phyloP scores from a whole-genome alignment of 2,113 vertebrate species.

The Polypterus senegalus region DNA sequence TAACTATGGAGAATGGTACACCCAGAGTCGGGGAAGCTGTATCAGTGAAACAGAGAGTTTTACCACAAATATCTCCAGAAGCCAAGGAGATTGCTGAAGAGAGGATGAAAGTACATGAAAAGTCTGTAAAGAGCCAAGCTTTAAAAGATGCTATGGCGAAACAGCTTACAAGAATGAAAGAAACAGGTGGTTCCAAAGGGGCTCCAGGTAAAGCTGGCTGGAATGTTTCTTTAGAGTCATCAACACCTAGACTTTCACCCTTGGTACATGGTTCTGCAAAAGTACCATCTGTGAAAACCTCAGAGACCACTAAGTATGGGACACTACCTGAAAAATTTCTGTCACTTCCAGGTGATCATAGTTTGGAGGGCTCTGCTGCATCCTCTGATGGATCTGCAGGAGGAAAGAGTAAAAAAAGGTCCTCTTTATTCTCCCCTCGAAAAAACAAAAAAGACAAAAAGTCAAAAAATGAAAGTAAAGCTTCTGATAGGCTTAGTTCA shows the following conservation, averaged over 20 bases:
- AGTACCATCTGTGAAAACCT: constrained; percentile 40
- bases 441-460: constrained; percentile 95
- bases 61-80: constrained; percentile 66
- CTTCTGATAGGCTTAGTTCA: constrained; percentile 47
- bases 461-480: constrained; percentile 65
- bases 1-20: constrained; percentile 67
- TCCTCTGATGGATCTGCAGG: constrained; percentile 75
- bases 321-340: constrained; percentile 53
- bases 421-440: constrained; percentile 86
- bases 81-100: constrained; percentile 87
- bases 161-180: constrained; percentile 82
- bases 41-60: constrained; percentile 26
- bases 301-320: constrained; percentile 55
- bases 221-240: constrained; percentile 25
- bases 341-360: constrained; percentile 45
- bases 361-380: constrained; percentile 70
- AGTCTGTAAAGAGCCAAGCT: constrained; percentile 81
- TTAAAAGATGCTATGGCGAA: constrained; percentile 87
- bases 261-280: constrained; percentile 35
- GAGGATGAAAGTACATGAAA: constrained; percentile 82
- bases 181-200: constrained; percentile 44
- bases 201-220: constrained; percentile 40
- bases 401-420: constrained; percentile 82
- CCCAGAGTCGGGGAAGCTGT: constrained; percentile 40
- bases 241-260: constrained; percentile 42